phyloP scores from a whole-genome alignment of 2,797 vertebrate species.

The Tympanoctomys barrerae region DNA sequence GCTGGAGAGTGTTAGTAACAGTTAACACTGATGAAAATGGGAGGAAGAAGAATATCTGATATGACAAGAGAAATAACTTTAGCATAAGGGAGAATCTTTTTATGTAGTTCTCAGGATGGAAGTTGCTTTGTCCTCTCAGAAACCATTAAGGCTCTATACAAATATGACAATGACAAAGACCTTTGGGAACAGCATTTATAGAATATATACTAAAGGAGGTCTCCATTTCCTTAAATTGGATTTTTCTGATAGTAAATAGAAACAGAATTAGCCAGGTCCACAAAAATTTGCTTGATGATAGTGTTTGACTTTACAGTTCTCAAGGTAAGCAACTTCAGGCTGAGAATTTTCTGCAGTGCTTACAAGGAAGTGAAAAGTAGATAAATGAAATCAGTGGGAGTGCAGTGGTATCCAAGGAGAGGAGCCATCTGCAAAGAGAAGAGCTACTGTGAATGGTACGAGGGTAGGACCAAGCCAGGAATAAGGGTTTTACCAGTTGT shows the following conservation, averaged over 20 bases:
- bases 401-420: neutral
- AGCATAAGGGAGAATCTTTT: slow-evolving; percentile 23
- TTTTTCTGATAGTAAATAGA: slow-evolving; percentile 40
- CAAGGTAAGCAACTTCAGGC: neutral
- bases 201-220: neutral
- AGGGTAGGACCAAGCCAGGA: neutral
- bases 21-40: neutral
- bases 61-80: slow-evolving; percentile 23
- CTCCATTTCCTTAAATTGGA: slow-evolving; percentile 3
- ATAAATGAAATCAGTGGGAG: neutral
- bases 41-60: slow-evolving; percentile 5
- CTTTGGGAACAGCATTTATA: slow-evolving; percentile 41
- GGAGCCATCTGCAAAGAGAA: neutral
- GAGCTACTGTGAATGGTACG: neutral
- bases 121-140: neutral
- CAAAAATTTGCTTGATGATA: neutral
- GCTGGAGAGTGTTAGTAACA: neutral
- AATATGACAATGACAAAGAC: slow-evolving; percentile 3
- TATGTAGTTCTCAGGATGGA: neutral
- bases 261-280: slow-evolving; percentile 32
- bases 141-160: neutral
- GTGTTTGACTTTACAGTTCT: neutral
- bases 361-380: neutral
- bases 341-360: neutral
- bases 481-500: neutral